Base-by-base conservation (phyloP, 2,113 vertebrate species). In the Festucalex cinctus region DNA sequence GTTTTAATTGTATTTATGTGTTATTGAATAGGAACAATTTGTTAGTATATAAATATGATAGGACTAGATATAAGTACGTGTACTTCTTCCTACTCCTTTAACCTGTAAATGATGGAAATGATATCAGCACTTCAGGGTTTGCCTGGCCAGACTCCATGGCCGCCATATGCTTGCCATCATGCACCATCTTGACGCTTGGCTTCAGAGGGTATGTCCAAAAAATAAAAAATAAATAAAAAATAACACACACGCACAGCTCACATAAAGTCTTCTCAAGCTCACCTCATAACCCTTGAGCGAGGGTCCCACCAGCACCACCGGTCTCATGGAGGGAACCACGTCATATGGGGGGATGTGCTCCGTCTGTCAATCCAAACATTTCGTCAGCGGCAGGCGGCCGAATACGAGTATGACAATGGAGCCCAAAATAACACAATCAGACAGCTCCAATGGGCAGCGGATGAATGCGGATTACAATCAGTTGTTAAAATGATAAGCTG, bases 241-340 rank as follows among this genome's bases (percentile, higher is more conserved):
- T n/a, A 51, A 14, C n/a, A 10, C 44, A 20, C 19, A 19, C 7
- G n/a, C 20, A 51, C 48, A 49, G 14, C 46, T 7, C 46, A 49
- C 20, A 49, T 9, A 57, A 57, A 16, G 54, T 39, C n/a, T 62
- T 62, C 37, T 43, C n/a, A 62, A 43, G 49, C 90, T 90, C 87
- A 97, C 96, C 94, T 98, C 95, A 6, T 98, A 97, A 67, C 96
- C 96, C 84, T 98, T 98, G 74, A 98, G 91, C 2, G 96, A 98
- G 0, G 96, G 96, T 71, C 96, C 96, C 76, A 98, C 95, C 78
- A 98, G 93, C 79, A 98, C 95, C 76, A 98, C 96, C 12, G 96
- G 96, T 80, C 96, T 93, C 96, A 97, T 98, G 88, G 96, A 98
- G 80, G 96, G 96, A 63, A 98, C 95, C 80, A 98, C 95, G 54